Evolutionary conservation across 2,113 vertebrate species (phyloP), one percentile per base, ranked within the genome.

Genomic region (Pipra filicauda): DNA sequence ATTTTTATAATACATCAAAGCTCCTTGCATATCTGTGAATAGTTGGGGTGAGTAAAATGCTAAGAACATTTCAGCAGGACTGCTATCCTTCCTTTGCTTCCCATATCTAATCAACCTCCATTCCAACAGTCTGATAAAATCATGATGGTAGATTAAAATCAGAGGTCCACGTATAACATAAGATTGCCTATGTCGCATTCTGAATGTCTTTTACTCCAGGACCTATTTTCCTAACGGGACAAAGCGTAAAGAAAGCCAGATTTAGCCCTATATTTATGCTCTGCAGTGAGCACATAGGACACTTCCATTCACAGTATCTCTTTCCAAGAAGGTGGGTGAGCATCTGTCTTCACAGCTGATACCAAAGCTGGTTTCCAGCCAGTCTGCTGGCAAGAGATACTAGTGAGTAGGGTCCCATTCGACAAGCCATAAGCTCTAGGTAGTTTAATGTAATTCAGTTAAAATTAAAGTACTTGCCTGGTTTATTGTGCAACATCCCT

Each of bases 1-100:
- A 77, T 91, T 95, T 95, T 85, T 76, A 87, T 90, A 94, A 52
- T 49, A 78, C 49, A 85, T 89, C 64, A 91, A 96, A 97, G 52
- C 35, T 78, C 70, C 52, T 92, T 89, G 75, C 62, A 80, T 83
- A 80, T 91, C 84, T 90, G 66, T 37, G 51, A 84, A 73, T 88
- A 94, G 89, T 80, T 95, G 39, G 17, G 26, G 49, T 70, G 57
- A 93, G 37, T 44, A 92, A 82, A 96, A 79, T n/a, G 31, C 44
- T 89, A 52, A 82, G 72, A 89, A 88, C 9, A 0, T 94, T 95
- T 75, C 93, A 92, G 48, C 52, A 91, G 80, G 41, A 46, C 71
- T 76, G 33, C 51, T 91, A 12, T n/a, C 51, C 72, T 44, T 88
- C 35, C 27, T 86, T 77, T 76, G 12, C 22, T 78, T 49, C 55